Evolutionary conservation across 2,113 vertebrate species (phyloP).

Genomic region (Cettia cetti): DNA sequence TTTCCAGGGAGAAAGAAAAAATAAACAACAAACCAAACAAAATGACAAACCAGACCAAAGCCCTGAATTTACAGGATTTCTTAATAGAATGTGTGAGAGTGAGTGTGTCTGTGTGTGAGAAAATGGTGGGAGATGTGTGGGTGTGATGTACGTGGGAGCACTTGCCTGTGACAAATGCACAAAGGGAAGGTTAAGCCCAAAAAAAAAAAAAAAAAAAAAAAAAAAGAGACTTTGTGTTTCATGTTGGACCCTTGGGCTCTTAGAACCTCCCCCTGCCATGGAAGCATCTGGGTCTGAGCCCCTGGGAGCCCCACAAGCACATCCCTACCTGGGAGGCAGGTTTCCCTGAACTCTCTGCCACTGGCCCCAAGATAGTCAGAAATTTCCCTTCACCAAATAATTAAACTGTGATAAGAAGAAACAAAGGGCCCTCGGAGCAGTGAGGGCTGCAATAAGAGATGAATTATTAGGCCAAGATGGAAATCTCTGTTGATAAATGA

Average conservation of each 20-base stretch:
- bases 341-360: not conserved
- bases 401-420: conserved; percentile 48
- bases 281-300: not conserved
- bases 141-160: not conserved
- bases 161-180: not conserved
- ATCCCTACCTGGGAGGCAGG: not conserved
- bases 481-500: conserved; percentile 63
- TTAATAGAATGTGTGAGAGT: not conserved
- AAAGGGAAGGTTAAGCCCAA: not conserved
- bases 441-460: conserved; percentile 32
- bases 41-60: not conserved
- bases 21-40: too few species aligned
- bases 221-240: not conserved
- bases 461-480: conserved; percentile 65
- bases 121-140: not conserved
- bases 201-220: not conserved
- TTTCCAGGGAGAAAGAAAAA: not conserved
- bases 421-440: conserved; percentile 34
- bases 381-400: conserved; percentile 32
- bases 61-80: not conserved
- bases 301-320: not conserved
- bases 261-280: not conserved
- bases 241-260: not conserved
- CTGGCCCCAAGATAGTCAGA: not conserved
- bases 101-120: not conserved